phyloP scores from a whole-genome alignment of 1,140 invertebrate species.

The Nymphalis io region DNA sequence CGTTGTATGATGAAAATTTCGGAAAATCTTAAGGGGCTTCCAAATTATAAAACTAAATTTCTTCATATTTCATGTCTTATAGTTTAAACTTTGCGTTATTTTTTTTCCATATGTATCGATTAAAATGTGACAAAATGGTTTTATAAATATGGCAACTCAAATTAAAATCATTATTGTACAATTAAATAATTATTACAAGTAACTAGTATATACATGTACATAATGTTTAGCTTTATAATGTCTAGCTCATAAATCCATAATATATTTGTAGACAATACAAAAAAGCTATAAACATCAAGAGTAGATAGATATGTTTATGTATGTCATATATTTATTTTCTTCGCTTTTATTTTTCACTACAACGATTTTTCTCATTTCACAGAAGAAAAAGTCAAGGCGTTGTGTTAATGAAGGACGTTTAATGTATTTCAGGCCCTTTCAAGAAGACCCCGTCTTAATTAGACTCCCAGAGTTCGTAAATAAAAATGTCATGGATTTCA shows the following conservation, averaged over 20 bases:
- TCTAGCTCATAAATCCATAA: not conserved
- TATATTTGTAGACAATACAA: not conserved
- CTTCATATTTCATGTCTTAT: too few species aligned
- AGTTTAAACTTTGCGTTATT: too few species aligned
- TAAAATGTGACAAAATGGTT: too few species aligned
- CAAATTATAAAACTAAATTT: too few species aligned
- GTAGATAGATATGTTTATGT: not conserved
- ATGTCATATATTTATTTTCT: not conserved
- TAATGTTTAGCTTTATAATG: too few species aligned
- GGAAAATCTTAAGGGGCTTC: too few species aligned
- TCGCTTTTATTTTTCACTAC: conserved; percentile 9
- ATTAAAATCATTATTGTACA: too few species aligned
- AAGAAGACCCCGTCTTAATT: conserved; percentile 35
- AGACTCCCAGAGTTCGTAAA: conserved; percentile 29
- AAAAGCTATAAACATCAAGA: not conserved
- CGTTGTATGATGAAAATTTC: too few species aligned
- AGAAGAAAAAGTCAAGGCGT: conserved; percentile 30
- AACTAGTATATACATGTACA: too few species aligned
- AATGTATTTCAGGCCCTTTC: conserved; percentile 38
- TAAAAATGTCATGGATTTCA: conserved; percentile 38
- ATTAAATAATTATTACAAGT: too few species aligned
- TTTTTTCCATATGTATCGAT: too few species aligned
- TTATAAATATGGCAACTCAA: too few species aligned
- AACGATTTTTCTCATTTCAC: conserved; percentile 21
- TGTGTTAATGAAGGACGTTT: conserved; percentile 38